These are phyloP conservation scores for Nerophis lumbriciformis DNA, from an alignment of 2,113 vertebrate genomes.

Conservation along the genomic window DNA sequence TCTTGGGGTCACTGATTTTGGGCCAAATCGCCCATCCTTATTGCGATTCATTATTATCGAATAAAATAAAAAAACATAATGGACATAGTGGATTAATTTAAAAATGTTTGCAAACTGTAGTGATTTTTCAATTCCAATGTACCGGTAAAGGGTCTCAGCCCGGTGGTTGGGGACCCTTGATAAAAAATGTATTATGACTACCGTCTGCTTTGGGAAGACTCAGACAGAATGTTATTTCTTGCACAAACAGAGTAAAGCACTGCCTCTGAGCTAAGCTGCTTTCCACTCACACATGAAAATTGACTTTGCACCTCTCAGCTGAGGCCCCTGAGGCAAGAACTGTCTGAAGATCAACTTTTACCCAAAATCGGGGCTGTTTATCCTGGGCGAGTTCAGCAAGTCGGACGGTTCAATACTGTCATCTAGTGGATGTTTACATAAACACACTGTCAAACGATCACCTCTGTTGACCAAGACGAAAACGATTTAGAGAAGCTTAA, in stretches of 20 bases:
- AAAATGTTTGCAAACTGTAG: too few species aligned
- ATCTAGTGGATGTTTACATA: constrained; percentile 26
- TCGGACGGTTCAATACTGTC: constrained; percentile 33
- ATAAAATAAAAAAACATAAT: too few species aligned
- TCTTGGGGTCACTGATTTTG: too few species aligned
- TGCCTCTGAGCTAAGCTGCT: constrained; percentile 20
- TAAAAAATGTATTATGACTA: background rate
- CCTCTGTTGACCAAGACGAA: background rate
- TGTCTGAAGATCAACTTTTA: constrained; percentile 7
- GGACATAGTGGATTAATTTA: too few species aligned
- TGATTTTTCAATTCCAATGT: background rate
- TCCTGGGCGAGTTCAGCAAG: constrained; percentile 10
- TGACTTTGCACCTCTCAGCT: constrained; percentile 15
- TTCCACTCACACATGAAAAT: constrained; percentile 24
- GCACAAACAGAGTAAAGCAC: constrained; percentile 13
- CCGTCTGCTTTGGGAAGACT: constrained; percentile 16
- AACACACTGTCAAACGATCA: background rate
- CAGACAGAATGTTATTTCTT: constrained; percentile 19
- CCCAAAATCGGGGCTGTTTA: constrained; percentile 12
- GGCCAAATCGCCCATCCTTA: too few species aligned
- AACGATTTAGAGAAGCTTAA: too few species aligned
- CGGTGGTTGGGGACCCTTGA: too few species aligned
- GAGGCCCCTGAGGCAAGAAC: constrained; percentile 10
- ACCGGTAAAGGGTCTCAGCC: background rate
- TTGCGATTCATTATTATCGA: too few species aligned